A percentile compares a stretch with the other conserved stretches of the same genome.
phyloP scores from a whole-genome alignment of 1,140 invertebrate species.

The Pogonomyrmex californicus region DNA sequence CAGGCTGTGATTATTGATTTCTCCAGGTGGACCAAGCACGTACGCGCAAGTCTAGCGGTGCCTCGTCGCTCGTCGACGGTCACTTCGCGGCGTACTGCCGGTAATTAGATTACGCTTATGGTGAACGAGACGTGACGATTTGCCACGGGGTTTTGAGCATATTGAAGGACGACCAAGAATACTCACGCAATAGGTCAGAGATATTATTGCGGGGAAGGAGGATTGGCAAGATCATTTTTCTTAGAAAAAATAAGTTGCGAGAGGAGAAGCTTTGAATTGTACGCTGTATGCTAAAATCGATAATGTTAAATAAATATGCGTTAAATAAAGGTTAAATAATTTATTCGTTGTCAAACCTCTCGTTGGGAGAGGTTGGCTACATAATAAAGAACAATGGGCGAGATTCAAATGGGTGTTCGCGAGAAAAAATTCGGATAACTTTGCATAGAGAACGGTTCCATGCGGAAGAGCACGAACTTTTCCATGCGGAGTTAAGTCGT shows the following conservation, averaged over 20 bases:
- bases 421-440: background rate
- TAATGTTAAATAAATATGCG: background rate
- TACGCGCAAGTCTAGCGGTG: slow-evolving; percentile 77
- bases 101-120: slow-evolving; percentile 68
- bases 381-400: background rate
- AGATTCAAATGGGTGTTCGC: too few species aligned
- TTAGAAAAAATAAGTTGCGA: background rate
- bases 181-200: slow-evolving; percentile 41
- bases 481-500: slow-evolving; percentile 16
- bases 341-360: background rate
- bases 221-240: slow-evolving; percentile 14
- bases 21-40: slow-evolving; percentile 60
- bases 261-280: background rate
- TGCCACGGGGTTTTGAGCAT: slow-evolving; percentile 49
- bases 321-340: background rate
- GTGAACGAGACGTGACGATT: slow-evolving; percentile 18
- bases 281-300: background rate
- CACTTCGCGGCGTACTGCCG: slow-evolving; percentile 45
- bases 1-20: slow-evolving; percentile 82
- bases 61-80: slow-evolving; percentile 51
- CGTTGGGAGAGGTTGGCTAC: too few species aligned
- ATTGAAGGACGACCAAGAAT: slow-evolving; percentile 57
- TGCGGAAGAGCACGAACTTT: too few species aligned
- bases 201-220: background rate
- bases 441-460: background rate